Evolutionary conservation across 2,113 vertebrate species (phyloP), one percentile per base, ranked within the genome.

Genomic region (Polyodon spathula): DNA sequence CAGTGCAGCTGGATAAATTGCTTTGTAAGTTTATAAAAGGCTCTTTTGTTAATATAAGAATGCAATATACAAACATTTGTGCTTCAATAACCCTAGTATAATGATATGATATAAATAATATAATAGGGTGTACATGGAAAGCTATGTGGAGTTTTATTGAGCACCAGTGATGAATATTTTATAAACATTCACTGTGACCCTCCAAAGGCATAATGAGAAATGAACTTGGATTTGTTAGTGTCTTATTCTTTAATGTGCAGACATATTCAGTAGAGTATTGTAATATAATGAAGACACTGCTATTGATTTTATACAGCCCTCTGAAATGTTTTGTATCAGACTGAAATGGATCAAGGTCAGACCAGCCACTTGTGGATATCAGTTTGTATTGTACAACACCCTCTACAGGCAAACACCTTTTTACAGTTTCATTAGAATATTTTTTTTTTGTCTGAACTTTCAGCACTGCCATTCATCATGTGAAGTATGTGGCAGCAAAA

Each of bases 31-130:
- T 72, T 72, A 68, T 66, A 69, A 68, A 76, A 75, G 78, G 72
- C 67, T 65, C 74, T 79, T 84, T 80, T 64, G 74, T 78, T 42
- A 68, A 73, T 71, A 79, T 76, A 71, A 60, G 73, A 63, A 66
- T 66, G 66, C 72, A 79, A 78, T 81, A 84, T 79, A 76, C 71
- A 75, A 81, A 82, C 79, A 74, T 80, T 76, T 78, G 68, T 71
- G 68, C 77, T 74, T 73, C 68, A 73, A 66, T 79, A 78, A 79
- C 75, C 71, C 70, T 72, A 40, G 27, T 39, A 54, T 15, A 59
- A n/a, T n/a, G n/a, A 14, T 50, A 50, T 50, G 68, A 75, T 76
- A 78, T 73, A 79, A n/a, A n/a, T n/a, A n/a, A n/a, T n/a, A n/a
- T n/a, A n/a, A n/a, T n/a, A n/a, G 80, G 70, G 75, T 73, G 73